phyloP scores from a whole-genome alignment of 2,888 invertebrate genomes.

The Phasia obesa region DNA sequence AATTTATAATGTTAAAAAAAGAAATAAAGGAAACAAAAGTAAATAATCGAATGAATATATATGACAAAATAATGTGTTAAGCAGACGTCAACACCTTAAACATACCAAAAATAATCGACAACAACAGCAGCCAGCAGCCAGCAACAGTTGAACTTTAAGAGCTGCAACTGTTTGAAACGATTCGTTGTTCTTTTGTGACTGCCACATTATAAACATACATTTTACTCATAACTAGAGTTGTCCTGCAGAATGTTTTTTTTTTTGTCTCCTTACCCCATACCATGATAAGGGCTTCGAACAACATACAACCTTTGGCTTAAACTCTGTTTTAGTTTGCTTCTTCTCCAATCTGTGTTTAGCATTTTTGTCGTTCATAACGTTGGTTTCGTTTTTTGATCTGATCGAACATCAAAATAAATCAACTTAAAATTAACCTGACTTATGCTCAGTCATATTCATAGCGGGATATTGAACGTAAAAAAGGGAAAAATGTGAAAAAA shows the following conservation, averaged over 20 bases:
- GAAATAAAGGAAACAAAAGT: conserved; percentile 6
- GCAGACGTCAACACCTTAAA: conserved; percentile 74
- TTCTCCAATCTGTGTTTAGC: neutral
- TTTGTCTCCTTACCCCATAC: conserved; percentile 54
- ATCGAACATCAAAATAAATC: conserved; percentile 76
- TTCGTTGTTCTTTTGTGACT: neutral
- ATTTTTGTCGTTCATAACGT: conserved; percentile 36
- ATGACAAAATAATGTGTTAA: conserved; percentile 75
- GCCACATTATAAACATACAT: conserved; percentile 32
- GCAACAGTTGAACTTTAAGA: conserved; percentile 53
- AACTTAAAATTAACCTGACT: conserved; percentile 76
- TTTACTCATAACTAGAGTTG: conserved; percentile 49
- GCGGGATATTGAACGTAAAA: conserved; percentile 72
- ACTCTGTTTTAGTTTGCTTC: conserved; percentile 20
- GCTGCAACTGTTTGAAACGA: conserved; percentile 65
- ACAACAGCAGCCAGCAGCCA: conserved; percentile 24
- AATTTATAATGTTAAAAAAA: conserved; percentile 53
- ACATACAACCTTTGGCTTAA: conserved; percentile 68
- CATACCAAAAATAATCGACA: conserved; percentile 23
- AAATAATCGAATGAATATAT: conserved; percentile 59
- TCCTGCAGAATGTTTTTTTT: conserved; percentile 44
- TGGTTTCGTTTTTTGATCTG: conserved; percentile 72
- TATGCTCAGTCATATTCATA: conserved; percentile 76
- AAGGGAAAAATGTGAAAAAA: conserved; percentile 9
- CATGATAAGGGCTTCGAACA: conserved; percentile 66